These are phyloP conservation scores for Elysia crispata DNA, from an alignment of 2,888 invertebrate species.

Conservation along the genomic window DNA sequence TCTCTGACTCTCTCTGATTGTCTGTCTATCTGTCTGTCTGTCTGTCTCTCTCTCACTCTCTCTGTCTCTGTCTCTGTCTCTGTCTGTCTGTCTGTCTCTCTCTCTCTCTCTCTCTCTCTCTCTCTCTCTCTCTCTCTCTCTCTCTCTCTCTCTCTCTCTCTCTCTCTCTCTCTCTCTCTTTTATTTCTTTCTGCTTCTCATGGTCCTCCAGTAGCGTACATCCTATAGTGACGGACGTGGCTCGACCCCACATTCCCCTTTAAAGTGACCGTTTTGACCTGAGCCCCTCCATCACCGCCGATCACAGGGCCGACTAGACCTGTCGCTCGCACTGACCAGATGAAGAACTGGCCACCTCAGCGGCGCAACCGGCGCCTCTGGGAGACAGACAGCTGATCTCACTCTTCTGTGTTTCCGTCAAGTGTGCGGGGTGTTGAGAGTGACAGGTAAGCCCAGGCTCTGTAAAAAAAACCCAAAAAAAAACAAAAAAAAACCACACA, in stretches of 20 bases:
- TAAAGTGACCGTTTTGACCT: background rate
- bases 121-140: background rate
- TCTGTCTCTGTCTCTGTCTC: background rate
- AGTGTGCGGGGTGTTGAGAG: too few relatives aligned
- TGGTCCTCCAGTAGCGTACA: background rate
- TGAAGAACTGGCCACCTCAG: too few relatives aligned
- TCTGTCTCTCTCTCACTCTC: background rate
- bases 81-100: too few relatives aligned
- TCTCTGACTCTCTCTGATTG: background rate
- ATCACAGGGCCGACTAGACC: too few relatives aligned
- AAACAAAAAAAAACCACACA: too few relatives aligned
- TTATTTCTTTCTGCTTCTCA: background rate
- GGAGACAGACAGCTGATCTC: too few relatives aligned
- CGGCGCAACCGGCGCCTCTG: too few relatives aligned
- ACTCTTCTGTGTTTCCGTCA: too few relatives aligned
- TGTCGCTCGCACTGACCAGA: too few relatives aligned
- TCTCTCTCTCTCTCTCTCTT: conserved; percentile 25
- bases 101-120: background rate
- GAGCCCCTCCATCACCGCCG: too few relatives aligned
- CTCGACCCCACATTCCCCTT: background rate
- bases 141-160: conserved; percentile 6
- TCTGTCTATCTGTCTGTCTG: conserved; percentile 17
- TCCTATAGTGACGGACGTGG: background rate
- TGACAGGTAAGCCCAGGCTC: too few relatives aligned
- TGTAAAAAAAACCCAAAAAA: too few relatives aligned